A percentile compares a stretch with the other conserved stretches of the same genome.
phyloP scores from a whole-genome alignment of 2,888 invertebrate species.

The Cephus spinipes region DNA sequence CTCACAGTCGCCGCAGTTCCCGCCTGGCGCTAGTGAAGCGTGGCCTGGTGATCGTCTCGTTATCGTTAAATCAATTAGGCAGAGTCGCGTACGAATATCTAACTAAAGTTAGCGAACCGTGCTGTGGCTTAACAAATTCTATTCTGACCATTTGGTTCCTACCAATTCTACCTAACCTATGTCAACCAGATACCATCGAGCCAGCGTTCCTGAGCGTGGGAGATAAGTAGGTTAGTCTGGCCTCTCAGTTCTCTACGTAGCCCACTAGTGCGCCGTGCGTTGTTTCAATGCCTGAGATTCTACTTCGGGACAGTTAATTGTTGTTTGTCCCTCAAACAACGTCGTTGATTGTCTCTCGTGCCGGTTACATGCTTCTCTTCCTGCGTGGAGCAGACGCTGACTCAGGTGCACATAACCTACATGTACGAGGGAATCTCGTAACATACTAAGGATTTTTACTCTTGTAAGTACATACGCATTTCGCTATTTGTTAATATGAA shows the following conservation, averaged over 20 bases:
- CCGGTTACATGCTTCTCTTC: conserved; percentile 20
- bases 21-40: neutral
- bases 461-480: neutral
- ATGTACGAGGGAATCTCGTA: neutral
- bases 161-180: neutral
- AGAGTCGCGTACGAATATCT: neutral
- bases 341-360: conserved; percentile 33
- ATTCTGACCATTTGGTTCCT: neutral
- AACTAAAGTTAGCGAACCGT: neutral
- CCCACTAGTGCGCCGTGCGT: neutral
- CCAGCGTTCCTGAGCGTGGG: neutral
- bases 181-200: neutral
- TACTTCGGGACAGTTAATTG: conserved; percentile 29
- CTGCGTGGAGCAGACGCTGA: neutral
- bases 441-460: neutral
- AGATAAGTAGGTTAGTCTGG: neutral
- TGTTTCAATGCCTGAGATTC: neutral
- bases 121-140: neutral
- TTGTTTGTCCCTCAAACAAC: conserved; percentile 39
- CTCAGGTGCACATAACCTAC: neutral
- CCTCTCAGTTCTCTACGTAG: neutral
- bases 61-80: neutral
- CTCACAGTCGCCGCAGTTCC: neutral
- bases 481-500: neutral
- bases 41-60: neutral